These are phyloP conservation scores for Dysidea cf. avara DNA, from an alignment of 37 sponge, comb jelly and placozoan species.

Conservation along the genomic window DNA sequence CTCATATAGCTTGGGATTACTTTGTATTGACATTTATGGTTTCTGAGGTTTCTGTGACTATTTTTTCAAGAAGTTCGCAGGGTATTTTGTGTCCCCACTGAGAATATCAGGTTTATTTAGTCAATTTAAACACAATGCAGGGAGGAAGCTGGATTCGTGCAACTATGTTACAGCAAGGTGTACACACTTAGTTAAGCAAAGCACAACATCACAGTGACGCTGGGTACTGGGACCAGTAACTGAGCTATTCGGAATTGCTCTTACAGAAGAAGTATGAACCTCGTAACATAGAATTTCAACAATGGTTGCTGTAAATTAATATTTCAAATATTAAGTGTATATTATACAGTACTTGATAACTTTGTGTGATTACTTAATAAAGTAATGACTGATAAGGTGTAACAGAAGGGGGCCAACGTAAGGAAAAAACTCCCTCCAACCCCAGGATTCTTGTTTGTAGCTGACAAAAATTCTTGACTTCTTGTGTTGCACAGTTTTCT, in stretches of 20 bases:
- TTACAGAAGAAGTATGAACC: too few relatives aligned
- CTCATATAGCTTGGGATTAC: conserved; percentile 1
- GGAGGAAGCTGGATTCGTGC: conserved; percentile 14
- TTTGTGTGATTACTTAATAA: neutral
- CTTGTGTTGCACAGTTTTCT: conserved; percentile 32
- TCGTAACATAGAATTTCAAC: too few relatives aligned
- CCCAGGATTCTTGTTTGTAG: too few relatives aligned
- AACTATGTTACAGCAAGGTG: conserved; percentile 8
- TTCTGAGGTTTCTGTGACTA: conserved; percentile 7
- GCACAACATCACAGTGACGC: conserved; percentile 1
- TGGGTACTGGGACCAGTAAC: neutral
- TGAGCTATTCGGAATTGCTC: neutral
- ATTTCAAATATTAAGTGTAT: too few relatives aligned
- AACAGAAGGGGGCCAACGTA: too few relatives aligned
- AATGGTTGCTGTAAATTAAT: too few relatives aligned
- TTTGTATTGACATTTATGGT: conserved; percentile 5
- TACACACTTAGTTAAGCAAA: neutral
- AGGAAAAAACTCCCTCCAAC: too few relatives aligned
- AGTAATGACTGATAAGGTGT: too few relatives aligned
- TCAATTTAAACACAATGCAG: conserved; percentile 5
- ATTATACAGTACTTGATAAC: too few relatives aligned
- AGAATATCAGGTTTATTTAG: conserved; percentile 10
- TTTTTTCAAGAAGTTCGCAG: neutral
- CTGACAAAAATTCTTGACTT: conserved; percentile 19
- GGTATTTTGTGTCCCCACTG: too few relatives aligned